A percentile compares a stretch with the other conserved stretches of the same genome.
Conservation (phyloP, 2,888 invertebrate species). For the Lepetodrilus schrolli region DNA sequence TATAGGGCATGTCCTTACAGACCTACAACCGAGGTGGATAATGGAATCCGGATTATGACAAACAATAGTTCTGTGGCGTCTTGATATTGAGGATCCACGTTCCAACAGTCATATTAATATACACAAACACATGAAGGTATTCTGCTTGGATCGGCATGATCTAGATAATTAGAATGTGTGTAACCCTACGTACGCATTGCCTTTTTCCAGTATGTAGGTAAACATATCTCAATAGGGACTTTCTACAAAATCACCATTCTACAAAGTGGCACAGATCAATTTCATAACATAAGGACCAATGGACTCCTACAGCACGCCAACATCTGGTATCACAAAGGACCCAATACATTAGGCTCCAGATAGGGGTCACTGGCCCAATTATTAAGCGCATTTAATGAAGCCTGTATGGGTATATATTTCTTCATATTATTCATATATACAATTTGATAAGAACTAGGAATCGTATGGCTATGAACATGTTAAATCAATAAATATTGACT, state of each 20-base stretch:
- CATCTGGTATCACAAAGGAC: neutral
- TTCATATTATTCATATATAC: too few relatives aligned
- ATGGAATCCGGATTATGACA: too few relatives aligned
- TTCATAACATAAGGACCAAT: neutral
- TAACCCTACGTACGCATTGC: neutral
- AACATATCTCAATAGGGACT: neutral
- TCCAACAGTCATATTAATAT: too few relatives aligned
- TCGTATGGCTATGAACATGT: too few relatives aligned
- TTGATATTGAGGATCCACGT: too few relatives aligned
- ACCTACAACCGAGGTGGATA: too few relatives aligned
- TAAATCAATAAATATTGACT: too few relatives aligned
- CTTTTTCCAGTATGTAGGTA: neutral
- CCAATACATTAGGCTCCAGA: neutral
- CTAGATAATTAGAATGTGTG: neutral
- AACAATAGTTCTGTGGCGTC: too few relatives aligned
- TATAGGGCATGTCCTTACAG: too few relatives aligned
- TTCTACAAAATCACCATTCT: neutral
- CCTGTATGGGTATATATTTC: neutral
- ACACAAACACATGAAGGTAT: too few relatives aligned
- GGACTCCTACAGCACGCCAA: neutral
- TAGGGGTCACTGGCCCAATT: neutral
- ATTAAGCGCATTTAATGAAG: neutral
- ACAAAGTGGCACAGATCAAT: neutral
- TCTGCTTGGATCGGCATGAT: too few relatives aligned
- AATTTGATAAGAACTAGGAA: too few relatives aligned